Conservation (phyloP, 2,797 vertebrate species). For the Intellagama lesueurii region DNA sequence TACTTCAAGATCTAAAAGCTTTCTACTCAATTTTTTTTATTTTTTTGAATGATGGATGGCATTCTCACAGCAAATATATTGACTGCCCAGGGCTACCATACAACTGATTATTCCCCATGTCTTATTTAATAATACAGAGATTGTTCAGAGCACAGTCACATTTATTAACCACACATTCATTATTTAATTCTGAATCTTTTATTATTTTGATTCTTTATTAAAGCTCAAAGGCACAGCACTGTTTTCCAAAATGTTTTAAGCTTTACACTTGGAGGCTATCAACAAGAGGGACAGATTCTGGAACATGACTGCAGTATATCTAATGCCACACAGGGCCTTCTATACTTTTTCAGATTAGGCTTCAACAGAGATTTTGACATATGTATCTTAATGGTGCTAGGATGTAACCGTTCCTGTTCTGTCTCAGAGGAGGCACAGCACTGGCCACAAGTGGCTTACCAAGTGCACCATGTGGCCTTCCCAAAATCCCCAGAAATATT, state of each 20-base stretch:
- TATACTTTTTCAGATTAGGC: not conserved
- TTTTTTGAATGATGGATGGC: not conserved
- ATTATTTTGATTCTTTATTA: constrained; percentile 2
- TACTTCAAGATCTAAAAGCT: not conserved
- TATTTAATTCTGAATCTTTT: constrained; percentile 17
- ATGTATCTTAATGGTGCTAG: not conserved
- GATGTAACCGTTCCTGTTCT: not conserved
- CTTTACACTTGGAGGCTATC: not conserved
- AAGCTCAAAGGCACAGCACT: not conserved
- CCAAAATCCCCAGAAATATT: no score
- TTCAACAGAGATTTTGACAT: not conserved
- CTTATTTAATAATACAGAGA: constrained; percentile 12
- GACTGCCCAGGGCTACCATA: not conserved
- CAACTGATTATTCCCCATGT: not conserved
- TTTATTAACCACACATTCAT: constrained; percentile 21
- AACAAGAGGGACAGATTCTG: not conserved
- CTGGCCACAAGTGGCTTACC: no score
- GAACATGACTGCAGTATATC: not conserved
- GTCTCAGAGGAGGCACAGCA: no score
- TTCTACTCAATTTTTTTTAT: not conserved
- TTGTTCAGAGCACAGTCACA: not conserved
- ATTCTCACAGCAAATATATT: constrained; percentile 11
- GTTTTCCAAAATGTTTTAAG: not conserved
- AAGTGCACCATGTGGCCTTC: no score
- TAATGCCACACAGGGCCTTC: not conserved